A percentile compares a stretch with the other conserved stretches of the same genome.
Conservation (phyloP, 2,888 invertebrate species). For the Nebria brevicollis region DNA sequence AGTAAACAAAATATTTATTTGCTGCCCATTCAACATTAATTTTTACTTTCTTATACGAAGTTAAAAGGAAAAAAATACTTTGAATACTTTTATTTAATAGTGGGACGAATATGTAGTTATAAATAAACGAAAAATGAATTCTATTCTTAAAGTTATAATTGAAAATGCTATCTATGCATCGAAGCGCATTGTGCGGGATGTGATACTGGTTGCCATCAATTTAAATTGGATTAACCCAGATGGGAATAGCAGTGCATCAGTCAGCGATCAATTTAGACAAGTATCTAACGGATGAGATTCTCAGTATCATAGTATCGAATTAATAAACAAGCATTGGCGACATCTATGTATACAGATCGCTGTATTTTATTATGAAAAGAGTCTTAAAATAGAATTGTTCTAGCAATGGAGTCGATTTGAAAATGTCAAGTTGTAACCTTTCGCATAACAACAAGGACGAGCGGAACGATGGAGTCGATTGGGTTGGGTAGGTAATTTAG, state of each 20-base stretch:
- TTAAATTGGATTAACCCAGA: background rate
- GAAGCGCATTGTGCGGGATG: background rate
- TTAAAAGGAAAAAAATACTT: too few species aligned
- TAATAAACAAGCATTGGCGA: too few species aligned
- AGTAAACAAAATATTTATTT: too few species aligned
- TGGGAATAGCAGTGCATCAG: background rate
- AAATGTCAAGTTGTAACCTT: conserved; percentile 29
- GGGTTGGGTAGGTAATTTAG: background rate
- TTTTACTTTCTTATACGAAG: too few species aligned
- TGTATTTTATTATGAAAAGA: background rate
- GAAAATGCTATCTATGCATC: background rate
- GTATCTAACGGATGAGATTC: background rate
- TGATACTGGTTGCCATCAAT: background rate
- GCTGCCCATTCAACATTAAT: too few species aligned
- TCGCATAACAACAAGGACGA: background rate
- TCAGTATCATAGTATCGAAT: background rate
- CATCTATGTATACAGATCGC: too few species aligned
- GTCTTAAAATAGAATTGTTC: background rate
- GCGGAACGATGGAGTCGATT: background rate
- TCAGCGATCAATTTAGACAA: background rate
- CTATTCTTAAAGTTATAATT: background rate
- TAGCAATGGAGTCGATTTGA: background rate
- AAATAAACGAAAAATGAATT: background rate
- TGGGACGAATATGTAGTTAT: background rate
- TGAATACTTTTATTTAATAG: background rate